Base-by-base conservation (phyloP, 1,140 invertebrate species). In the Drosophila persimilis region DNA sequence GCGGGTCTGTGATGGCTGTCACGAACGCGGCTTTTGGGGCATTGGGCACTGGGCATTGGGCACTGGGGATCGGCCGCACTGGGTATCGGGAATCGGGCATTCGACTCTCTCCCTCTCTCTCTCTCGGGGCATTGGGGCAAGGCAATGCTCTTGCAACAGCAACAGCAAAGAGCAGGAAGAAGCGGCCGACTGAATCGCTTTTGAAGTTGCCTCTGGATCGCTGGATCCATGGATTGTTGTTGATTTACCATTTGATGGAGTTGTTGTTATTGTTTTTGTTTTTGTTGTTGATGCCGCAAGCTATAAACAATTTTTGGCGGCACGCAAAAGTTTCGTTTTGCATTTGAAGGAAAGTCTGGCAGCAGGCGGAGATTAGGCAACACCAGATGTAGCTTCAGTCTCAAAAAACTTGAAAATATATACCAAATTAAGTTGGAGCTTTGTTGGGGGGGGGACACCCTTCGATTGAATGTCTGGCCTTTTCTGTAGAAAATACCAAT, bases 241-340 rank as follows among this genome's bases (percentile, higher is more conserved):
- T 81, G 80, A 61, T 75, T 73, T 66, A 83, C 45, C 47, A 47
- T 59, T 47, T 55, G 26, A 26, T 51, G 55, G 47, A 53, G 46
- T 44, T 54, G 41, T 46, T 64, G 26, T 52, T 64, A 26, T 26
- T 26, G 24, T 26, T 26, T 26, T 26, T 5, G 31, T 29, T 63
- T 45, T 46, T 59, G 39, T 51, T 72, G 54, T 64, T 79, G 53
- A 41, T 77, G 67, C 65, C 48, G 51, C 60, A 79, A 76, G 76
- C 63, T 74, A 80, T 86, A 86, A 85, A 85, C 77, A 86, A 74
- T 74, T 80, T 86, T 86, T 80, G 81, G 73, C 77, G 77, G 80
- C 80, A 85, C 81, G 80, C 80, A 77, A 85, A 86, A 81, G 80
- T 86, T 86, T 80, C 69, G 62, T 80, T 85, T 85, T 85, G 73